phyloP scores from a whole-genome alignment of 2,113 vertebrate species.

The Entomyzon cyanotis region DNA sequence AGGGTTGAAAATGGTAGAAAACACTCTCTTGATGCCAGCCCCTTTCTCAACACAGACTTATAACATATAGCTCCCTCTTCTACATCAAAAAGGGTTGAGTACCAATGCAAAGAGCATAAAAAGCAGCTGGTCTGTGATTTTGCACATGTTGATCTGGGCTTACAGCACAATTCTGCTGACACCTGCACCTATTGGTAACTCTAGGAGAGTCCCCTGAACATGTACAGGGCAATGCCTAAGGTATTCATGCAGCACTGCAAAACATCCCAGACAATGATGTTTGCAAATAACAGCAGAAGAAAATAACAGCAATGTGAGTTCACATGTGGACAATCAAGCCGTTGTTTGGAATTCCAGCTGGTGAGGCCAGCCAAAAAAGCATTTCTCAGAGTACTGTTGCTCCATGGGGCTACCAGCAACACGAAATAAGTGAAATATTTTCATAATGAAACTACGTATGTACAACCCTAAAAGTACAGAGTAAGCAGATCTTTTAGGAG shows the following conservation, averaged over 20 bases:
- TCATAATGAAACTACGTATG: background rate
- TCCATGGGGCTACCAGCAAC: background rate
- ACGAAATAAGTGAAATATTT: background rate
- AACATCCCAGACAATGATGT: background rate
- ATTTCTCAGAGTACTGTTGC: background rate
- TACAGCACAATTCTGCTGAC: background rate
- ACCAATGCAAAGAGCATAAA: background rate
- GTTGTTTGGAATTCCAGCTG: background rate
- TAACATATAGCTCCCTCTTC: background rate
- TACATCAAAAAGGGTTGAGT: background rate
- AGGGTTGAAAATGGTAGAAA: background rate
- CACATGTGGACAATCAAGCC: background rate
- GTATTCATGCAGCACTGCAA: background rate
- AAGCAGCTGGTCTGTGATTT: background rate
- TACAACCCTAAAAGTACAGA: background rate
- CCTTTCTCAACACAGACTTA: background rate
- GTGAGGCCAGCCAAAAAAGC: background rate
- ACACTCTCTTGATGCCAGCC: background rate
- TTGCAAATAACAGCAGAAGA: background rate
- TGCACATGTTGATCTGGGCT: background rate
- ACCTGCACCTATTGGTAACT: fast-evolving
- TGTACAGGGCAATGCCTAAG: background rate
- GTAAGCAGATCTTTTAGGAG: background rate
- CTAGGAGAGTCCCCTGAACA: background rate
- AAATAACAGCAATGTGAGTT: background rate